Base-by-base conservation (phyloP, 2,888 invertebrate species). In the Nemoura dubitans region DNA sequence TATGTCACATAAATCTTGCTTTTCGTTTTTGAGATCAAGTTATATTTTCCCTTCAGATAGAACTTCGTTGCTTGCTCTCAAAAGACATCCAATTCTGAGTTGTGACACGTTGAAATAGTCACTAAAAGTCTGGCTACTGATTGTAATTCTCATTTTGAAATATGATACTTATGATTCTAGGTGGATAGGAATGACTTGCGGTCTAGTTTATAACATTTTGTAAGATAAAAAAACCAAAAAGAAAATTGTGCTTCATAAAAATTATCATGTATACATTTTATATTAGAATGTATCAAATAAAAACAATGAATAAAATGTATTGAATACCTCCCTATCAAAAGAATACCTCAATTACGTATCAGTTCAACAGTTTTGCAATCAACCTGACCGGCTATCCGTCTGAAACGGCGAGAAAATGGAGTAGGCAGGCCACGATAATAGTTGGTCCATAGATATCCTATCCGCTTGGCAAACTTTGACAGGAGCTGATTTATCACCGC, bases 1-100 rank as follows among this genome's bases (percentile, higher is more conserved):
- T 21, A 59, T 59, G 59, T 59, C 59, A 59, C 59, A 59, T 59
- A 59, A 59, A 59, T 59, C 59, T 59, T 59, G 59, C 59, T 59
- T 59, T 21, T 59, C 59, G 59, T 59, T 59, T 59, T 59, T 59
- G 59, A 59, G 59, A 59, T 59, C 59, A 59, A 59, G 59, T 59
- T 59, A 59, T 59, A 21, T 59, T 59, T 59, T 59, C 59, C 59
- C 36, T 7, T 59, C 59, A 21, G 59, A 21, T 59, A 14, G 59
- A 14, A 59, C 59, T 59, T 59, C 21, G 59, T 59, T 59, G 59
- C 59, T 14, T 59, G 59, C 59, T 21, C 59, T 59, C 59, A 59
- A 59, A 59, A 59, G 59, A 21, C 21, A 21, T 21, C 2, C 59
- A 1, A 7, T 59, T 59, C n/a, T n/a, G 59, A 6, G 59, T 59